Evolutionary conservation across 2,113 vertebrate genomes (phyloP), one percentile per base, ranked within the genome.

Genomic region (Condylura cristata): DNA sequence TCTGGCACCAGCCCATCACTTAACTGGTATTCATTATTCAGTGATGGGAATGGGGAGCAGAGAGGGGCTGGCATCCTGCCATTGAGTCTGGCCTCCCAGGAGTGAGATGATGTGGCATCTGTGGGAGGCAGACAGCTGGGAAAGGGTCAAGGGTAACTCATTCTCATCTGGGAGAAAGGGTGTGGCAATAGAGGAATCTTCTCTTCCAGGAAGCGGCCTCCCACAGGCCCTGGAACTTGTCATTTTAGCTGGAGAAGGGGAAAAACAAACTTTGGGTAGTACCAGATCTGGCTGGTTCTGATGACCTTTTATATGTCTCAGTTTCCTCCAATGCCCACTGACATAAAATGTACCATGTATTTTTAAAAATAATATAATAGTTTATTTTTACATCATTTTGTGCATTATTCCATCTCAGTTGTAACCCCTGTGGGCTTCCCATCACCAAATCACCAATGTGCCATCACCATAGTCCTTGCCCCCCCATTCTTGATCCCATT

Each of bases 21-120:
- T 96, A 96, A 87, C 91, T 88, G 83, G 92, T 95, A 96, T 97
- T 95, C 92, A 96, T 97, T 96, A 96, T 96, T 94, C 95, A 97
- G 86, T 92, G 94, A 80, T 41, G 81, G 82, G 65, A 41, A 79
- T 30, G 56, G 79, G 70, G 68, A 80, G 53, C 48, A 18, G 65
- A 83, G 91, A 90, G 93, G 63, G 83, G n/a, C 86, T 97, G 96
- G 95, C 94, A 92, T 84, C 60, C 65, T 94, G 95, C 95, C 88
- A 0, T 72, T 14, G 13, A 79, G 56, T 74, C 82, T 94, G 87
- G 87, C 56, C 84, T 95, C 30, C 9, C 56, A 44, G 44, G 76
- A 53, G 66, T 34, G 44, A 65, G 28, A 13, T 28, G 41, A 86
- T 32, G 22, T 48, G 48, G 74, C 58, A 66, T 32, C 86, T 51